phyloP scores from a whole-genome alignment of 2,888 invertebrate species.

The Cecidostiba fungosa region DNA sequence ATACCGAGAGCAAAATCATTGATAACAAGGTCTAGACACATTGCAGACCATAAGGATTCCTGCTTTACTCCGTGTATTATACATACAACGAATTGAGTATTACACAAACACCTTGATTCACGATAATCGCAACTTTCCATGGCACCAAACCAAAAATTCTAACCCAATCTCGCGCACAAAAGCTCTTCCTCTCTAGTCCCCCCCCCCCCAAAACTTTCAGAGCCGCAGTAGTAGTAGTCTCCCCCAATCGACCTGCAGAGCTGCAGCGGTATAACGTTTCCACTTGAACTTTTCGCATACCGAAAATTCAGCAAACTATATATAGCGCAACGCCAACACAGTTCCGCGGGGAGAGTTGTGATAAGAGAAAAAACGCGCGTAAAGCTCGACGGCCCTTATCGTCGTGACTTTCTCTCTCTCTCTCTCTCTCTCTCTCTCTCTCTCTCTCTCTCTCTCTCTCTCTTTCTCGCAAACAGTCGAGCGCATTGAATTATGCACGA shows the following conservation, averaged over 20 bases:
- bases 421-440: not conserved
- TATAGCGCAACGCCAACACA: not conserved
- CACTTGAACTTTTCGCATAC: not conserved
- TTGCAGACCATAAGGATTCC: not conserved
- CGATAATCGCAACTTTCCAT: not conserved
- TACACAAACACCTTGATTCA: not conserved
- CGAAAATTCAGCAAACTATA: not conserved
- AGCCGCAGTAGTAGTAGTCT: not conserved
- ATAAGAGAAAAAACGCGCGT: not conserved
- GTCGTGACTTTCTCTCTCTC: not conserved
- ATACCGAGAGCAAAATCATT: not conserved
- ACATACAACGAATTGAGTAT: not conserved
- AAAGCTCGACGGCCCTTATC: not conserved
- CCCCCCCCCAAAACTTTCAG: not conserved
- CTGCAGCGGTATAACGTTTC: not conserved
- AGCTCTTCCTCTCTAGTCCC: not conserved
- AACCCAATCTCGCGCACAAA: not conserved
- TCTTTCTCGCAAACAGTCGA: not conserved
- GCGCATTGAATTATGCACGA: not conserved
- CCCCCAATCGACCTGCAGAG: not conserved
- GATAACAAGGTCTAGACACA: constrained; percentile 8
- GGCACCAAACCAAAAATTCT: not conserved
- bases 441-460: not conserved
- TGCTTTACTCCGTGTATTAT: not conserved
- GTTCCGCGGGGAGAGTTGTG: not conserved